Evolutionary conservation across 2,888 invertebrate species (phyloP), one percentile per base, ranked within the genome.

Genomic region (Apotomis turbidana): DNA sequence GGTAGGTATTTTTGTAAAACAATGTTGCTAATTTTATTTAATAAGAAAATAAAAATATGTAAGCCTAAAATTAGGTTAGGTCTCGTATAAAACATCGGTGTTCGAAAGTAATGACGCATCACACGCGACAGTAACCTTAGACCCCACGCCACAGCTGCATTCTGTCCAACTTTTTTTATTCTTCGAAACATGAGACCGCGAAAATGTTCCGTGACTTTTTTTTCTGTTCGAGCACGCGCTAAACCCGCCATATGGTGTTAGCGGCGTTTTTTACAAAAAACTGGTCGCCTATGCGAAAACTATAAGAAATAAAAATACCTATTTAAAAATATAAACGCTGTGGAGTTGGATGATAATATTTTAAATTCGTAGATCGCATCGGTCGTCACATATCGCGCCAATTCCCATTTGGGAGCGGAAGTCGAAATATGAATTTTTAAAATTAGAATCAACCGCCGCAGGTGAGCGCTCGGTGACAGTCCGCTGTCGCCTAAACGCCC

Each of bases 391-490:
- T 81, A 86, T 82, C 84, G 88, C 89, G 90, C 91, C 89, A 90
- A 91, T 90, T 90, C 88, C 88, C 88, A 87, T 91, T 92, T 83
- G 85, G 84, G 89, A 92, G 83, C 93, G 92, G 92, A 93, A 91
- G 92, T 92, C 84, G 86, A 88, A 89, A 91, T 91, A 89, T 90
- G 90, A 90, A 83, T 89, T 92, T 91, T 91, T 91, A 91, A 90
- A 90, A 86, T 90, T 92, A 92, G 92, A 90, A 85, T 81, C 87
- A 83, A 84, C 80, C 82, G 78, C 82, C 87, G 89, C 93, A 93
- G 93, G 93, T 92, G 91, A 91, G 88, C 86, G 78, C 78, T 79
- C 82, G 85, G 81, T 87, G 90, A 92, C 90, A 84, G 85, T 77
- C 71, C 78, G 83, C 83, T 83, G 85, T 85, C 85, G 83, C 77